Base-by-base conservation (phyloP, 1,140 invertebrate genomes). In the Caenorhabditis inopinata region DNA sequence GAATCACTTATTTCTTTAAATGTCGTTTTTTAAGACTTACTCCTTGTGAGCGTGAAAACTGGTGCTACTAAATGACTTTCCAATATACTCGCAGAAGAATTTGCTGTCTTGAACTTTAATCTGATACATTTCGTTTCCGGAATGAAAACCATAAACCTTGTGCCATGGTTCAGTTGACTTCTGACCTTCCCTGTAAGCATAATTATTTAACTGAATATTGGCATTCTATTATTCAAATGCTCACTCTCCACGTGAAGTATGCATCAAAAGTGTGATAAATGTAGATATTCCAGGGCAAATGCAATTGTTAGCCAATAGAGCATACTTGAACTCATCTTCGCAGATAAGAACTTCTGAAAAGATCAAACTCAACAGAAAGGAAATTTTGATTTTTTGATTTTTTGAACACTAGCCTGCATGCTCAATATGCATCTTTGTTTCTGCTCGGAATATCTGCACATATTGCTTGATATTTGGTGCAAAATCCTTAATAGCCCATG, bases 71-170 rank as follows among this genome's bases (percentile, higher is more conserved):
- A 98, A 98, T 90, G 95, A 96, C 91, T 98, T 98, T 21, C 96
- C 96, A 89, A 96, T 94, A 88, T 97, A 98, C 90, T 98, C 96
- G 2, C 95, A 95, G 85, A 98, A 98, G 90, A 98, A 98, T 74
- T 95, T 92, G 85, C 94, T 96, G 89, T 98, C 95, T 14, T 94
- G 94, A 29, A 98, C 92, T 14, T 35, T n/a, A 84, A 98, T 97
- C 89, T 98, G 95, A 90, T 98, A 98, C 86, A 98, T 98, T 91
- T 98, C 96, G 90, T 98, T 98, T 78, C 96, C 96, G 1, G 95
- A 97, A 89, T 96, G 97, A 88, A 95, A 94, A 18, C 96, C 96
- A 89, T 98, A 98, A 7, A 97, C 90, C 49, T 94, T 91, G 88
- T 98, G 96, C 96, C 96, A 98, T 89, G 97, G 95, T 90, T 98